Evolutionary conservation across 2,888 invertebrate genomes (phyloP).

Genomic region (Epinotia demarniana): DNA sequence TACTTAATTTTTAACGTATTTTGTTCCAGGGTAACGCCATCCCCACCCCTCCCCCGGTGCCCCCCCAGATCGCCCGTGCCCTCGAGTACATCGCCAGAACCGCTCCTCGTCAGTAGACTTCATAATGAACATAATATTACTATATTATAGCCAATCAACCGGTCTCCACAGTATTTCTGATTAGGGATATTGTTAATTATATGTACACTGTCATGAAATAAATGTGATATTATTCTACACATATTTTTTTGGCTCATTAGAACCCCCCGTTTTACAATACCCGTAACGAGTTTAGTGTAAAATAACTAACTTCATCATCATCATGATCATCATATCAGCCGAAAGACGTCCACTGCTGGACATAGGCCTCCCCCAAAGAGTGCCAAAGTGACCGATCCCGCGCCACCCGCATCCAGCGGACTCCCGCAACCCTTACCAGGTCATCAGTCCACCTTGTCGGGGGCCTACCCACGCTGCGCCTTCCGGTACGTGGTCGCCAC

Average conservation of each 20-base stretch:
- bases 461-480: too few relatives aligned
- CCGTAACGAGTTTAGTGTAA: too few relatives aligned
- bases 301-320: too few relatives aligned
- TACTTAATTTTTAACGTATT: neutral
- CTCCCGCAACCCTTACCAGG: too few relatives aligned
- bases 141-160: slow-evolving; percentile 38
- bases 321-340: too few relatives aligned
- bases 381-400: too few relatives aligned
- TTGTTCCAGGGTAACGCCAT: slow-evolving; percentile 68
- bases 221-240: slow-evolving; percentile 58
- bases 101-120: slow-evolving; percentile 53
- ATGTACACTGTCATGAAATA: slow-evolving; percentile 46
- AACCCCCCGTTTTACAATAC: neutral
- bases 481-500: too few relatives aligned
- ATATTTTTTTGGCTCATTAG: slow-evolving; percentile 30
- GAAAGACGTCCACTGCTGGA: too few relatives aligned
- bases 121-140: slow-evolving; percentile 38
- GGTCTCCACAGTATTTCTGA: slow-evolving; percentile 34
- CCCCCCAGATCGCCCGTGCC: slow-evolving; percentile 75
- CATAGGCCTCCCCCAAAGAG: too few relatives aligned
- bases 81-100: slow-evolving; percentile 63
- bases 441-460: too few relatives aligned
- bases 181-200: slow-evolving; percentile 33
- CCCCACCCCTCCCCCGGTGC: slow-evolving; percentile 81
- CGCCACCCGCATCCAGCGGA: too few relatives aligned